Evolutionary conservation across 2,113 vertebrate genomes (phyloP).

Genomic region (Anguilla rostrata): DNA sequence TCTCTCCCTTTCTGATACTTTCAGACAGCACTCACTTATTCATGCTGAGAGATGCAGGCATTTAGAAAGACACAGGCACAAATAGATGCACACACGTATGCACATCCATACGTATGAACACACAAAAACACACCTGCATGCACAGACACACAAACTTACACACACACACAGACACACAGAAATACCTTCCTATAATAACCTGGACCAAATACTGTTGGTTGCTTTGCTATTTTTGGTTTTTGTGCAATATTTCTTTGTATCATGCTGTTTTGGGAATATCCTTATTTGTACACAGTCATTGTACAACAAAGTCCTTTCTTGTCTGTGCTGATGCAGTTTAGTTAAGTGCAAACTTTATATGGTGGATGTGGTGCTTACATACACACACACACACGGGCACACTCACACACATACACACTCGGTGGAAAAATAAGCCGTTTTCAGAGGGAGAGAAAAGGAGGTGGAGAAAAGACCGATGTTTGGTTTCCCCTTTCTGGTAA

Average conservation of each 20-base stretch:
- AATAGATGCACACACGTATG: background rate
- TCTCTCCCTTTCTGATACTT: background rate
- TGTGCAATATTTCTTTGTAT: no score
- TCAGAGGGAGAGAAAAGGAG: constrained; percentile 26
- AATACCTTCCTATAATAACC: background rate
- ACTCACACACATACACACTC: background rate
- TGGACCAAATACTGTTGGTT: background rate
- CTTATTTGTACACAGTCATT: no score
- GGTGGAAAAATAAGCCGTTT: background rate
- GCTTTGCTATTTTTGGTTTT: background rate
- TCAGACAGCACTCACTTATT: background rate
- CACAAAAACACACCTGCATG: background rate
- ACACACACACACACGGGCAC: background rate
- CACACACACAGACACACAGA: background rate
- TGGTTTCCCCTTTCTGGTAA: constrained; percentile 17
- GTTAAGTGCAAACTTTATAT: background rate
- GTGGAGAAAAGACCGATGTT: background rate
- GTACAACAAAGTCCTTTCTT: background rate
- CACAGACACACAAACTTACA: background rate
- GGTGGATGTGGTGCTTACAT: background rate
- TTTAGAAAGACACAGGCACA: background rate
- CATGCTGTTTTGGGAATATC: no score
- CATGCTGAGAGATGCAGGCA: background rate
- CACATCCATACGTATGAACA: background rate
- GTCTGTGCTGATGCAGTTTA: background rate